phyloP scores from a whole-genome alignment of 2,113 vertebrate species.

The Onychostruthus taczanowskii region DNA sequence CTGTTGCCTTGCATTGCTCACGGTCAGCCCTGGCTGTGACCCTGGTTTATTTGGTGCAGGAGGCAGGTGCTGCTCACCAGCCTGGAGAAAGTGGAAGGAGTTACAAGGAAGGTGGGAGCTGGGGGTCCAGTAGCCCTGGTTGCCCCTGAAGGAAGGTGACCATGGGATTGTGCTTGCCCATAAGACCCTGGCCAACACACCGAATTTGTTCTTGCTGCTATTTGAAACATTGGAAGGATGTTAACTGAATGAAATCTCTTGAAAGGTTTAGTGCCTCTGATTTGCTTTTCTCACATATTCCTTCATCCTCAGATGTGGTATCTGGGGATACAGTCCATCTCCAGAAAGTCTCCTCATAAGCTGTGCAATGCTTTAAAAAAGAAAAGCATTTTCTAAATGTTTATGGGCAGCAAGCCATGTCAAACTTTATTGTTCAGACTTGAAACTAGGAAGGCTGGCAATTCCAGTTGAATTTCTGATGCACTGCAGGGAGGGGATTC shows the following conservation, averaged over 20 bases:
- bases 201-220: background rate
- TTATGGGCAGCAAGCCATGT: background rate
- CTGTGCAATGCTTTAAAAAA: background rate
- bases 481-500: background rate
- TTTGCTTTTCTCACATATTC: background rate
- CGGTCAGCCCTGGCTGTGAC: background rate
- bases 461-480: background rate
- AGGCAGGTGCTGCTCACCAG: background rate
- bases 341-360: background rate
- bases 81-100: background rate
- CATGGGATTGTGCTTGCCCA: background rate
- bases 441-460: background rate
- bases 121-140: background rate
- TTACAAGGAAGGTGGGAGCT: background rate
- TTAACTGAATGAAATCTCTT: background rate
- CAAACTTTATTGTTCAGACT: background rate
- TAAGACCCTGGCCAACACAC: background rate
- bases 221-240: background rate
- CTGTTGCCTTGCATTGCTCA: background rate
- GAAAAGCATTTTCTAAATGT: background rate
- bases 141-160: rapidly evolving
- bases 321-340: background rate
- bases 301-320: background rate
- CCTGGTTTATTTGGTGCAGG: background rate
- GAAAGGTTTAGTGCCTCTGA: background rate